A percentile compares a stretch with the other conserved stretches of the same genome.
These are phyloP conservation scores for Mya arenaria DNA, from an alignment of 1,140 invertebrate genomes.

Conservation along the genomic window DNA sequence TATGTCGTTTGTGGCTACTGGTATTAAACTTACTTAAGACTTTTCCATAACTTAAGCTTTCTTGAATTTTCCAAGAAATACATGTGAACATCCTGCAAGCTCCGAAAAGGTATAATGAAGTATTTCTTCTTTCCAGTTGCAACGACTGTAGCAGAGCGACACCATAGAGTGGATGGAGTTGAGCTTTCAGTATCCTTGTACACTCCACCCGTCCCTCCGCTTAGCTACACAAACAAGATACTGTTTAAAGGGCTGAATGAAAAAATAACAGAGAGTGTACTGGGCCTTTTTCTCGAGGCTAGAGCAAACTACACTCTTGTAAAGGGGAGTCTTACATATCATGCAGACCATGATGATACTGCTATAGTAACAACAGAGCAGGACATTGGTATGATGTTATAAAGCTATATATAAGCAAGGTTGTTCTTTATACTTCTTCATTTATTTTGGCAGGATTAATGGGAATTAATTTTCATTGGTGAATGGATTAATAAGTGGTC, in stretches of 20 bases:
- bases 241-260: constrained; percentile 12
- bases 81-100: too few relatives aligned
- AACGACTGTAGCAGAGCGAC: neutral
- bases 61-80: too few relatives aligned
- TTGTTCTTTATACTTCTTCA: neutral
- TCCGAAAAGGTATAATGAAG: too few relatives aligned
- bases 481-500: too few relatives aligned
- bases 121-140: constrained; percentile 30
- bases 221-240: neutral
- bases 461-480: too few relatives aligned
- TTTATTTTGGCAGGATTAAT: too few relatives aligned
- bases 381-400: neutral
- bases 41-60: too few relatives aligned
- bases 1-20: too few relatives aligned
- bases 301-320: neutral
- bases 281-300: neutral
- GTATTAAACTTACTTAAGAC: too few relatives aligned
- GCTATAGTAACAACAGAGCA: constrained; percentile 1
- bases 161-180: neutral
- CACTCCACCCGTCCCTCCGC: neutral
- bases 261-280: neutral
- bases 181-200: neutral
- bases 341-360: constrained; percentile 12
- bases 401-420: neutral
- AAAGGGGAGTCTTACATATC: constrained; percentile 2